Percentiles rank a stretch among this genome's conserved stretches.
Conservation (phyloP, 2,113 vertebrate genomes). For the Ploceus nigricollis region DNA sequence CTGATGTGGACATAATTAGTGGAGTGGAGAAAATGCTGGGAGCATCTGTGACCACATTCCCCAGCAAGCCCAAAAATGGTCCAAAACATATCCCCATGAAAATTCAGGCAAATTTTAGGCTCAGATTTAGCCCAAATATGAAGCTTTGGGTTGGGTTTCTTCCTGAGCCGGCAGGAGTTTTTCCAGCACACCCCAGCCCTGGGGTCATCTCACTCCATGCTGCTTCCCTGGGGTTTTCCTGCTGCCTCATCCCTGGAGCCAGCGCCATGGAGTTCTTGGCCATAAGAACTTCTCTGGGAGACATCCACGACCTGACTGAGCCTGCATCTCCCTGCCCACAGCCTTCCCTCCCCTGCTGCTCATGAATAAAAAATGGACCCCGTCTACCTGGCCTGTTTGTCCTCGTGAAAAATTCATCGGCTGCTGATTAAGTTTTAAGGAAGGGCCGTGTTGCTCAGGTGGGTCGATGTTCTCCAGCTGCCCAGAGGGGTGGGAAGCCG, state of each 20-base stretch:
- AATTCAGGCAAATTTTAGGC: neutral
- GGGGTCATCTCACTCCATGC: rapidly evolving
- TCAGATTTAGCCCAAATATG: neutral
- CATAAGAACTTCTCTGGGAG: neutral
- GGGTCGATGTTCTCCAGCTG: neutral
- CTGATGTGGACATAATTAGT: rapidly evolving
- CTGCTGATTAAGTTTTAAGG: slow-evolving; percentile 67
- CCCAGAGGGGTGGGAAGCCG: neutral
- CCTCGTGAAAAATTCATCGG: slow-evolving; percentile 51
- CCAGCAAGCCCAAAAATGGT: neutral
- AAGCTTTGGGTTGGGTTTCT: neutral
- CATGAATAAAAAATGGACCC: slow-evolving; percentile 52
- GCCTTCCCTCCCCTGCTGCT: neutral
- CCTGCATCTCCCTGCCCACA: neutral
- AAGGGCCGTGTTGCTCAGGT: slow-evolving; percentile 2
- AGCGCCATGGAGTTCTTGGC: rapidly evolving
- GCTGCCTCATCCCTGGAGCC: neutral
- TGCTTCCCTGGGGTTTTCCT: neutral
- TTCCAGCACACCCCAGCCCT: neutral
- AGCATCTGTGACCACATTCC: neutral
- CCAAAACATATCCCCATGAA: neutral
- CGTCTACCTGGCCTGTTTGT: slow-evolving; percentile 66
- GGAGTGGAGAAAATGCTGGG: too few relatives aligned
- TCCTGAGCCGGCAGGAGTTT: neutral
- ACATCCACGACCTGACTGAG: neutral